Evolutionary conservation across 2,888 invertebrate genomes (phyloP).

Genomic region (Trileptium ribeirensis): DNA sequence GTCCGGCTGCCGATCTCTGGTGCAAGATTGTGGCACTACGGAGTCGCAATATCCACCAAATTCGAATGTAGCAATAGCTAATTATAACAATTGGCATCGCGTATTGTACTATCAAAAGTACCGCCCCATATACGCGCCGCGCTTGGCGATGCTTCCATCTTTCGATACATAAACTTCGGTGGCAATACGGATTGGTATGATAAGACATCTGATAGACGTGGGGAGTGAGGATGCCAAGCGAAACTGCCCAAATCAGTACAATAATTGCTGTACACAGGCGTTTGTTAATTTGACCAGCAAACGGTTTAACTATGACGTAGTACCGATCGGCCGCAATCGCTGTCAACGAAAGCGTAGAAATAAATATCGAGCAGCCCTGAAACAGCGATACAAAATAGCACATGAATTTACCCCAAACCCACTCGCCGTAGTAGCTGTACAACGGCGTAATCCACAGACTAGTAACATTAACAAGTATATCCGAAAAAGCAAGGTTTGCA

Average conservation of each 20-base stretch:
- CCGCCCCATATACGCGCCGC: conserved; percentile 69
- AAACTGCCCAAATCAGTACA: conserved; percentile 78
- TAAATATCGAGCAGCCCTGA: conserved; percentile 83
- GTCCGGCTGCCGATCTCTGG: conserved; percentile 49
- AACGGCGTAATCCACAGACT: conserved; percentile 94
- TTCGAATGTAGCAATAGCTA: conserved; percentile 84
- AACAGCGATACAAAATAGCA: conserved; percentile 89
- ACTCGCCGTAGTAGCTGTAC: conserved; percentile 78
- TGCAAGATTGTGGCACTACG: background rate
- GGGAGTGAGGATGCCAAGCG: conserved; percentile 76
- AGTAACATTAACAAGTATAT: conserved; percentile 81
- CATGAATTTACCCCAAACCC: conserved; percentile 82
- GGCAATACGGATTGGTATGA: conserved; percentile 51
- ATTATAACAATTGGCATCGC: conserved; percentile 87
- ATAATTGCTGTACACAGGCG: conserved; percentile 77
- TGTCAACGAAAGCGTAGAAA: conserved; percentile 88
- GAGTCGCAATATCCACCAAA: conserved; percentile 58
- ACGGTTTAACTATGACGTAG: conserved; percentile 92
- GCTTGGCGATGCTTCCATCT: conserved; percentile 79
- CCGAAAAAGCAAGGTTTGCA: conserved; percentile 86
- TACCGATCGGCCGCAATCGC: conserved; percentile 95
- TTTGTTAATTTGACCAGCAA: conserved; percentile 80
- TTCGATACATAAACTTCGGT: conserved; percentile 59
- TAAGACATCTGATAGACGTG: conserved; percentile 71
- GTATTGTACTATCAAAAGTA: conserved; percentile 83